phyloP scores from a whole-genome alignment of 37 sponge, comb jelly and placozoan species.

The Theonella swinhoei region DNA sequence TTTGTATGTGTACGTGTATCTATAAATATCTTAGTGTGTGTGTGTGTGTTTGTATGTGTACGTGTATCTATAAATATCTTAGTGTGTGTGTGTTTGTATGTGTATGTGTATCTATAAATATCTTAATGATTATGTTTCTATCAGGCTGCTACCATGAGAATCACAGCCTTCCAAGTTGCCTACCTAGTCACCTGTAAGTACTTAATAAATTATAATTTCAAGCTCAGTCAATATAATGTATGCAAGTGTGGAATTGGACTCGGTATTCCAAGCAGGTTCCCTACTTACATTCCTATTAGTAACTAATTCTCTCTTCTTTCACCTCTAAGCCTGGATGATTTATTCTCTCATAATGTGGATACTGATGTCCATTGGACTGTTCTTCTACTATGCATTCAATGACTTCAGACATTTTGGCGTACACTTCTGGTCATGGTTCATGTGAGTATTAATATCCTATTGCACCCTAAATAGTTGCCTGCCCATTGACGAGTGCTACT shows the following conservation, averaged over 20 bases:
- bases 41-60: neutral
- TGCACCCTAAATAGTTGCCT: too few species aligned
- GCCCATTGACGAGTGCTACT: too few species aligned
- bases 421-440: constrained; percentile 48
- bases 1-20: too few species aligned
- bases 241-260: too few species aligned
- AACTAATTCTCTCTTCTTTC: too few species aligned
- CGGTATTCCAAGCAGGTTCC: too few species aligned
- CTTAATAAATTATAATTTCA: too few species aligned
- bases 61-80: constrained; percentile 44
- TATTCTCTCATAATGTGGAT: constrained; percentile 11
- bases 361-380: constrained; percentile 27
- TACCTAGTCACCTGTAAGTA: constrained; percentile 36
- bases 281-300: too few species aligned
- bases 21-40: neutral
- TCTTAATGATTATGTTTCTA: neutral
- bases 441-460: constrained; percentile 31
- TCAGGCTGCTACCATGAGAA: constrained; percentile 56
- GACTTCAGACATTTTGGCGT: constrained; percentile 11
- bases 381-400: constrained; percentile 55
- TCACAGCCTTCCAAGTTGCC: constrained; percentile 31
- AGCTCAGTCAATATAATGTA: too few species aligned
- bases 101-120: neutral
- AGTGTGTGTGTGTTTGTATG: too few species aligned
- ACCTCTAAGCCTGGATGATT: constrained; percentile 41